phyloP scores from a whole-genome alignment of 1,140 invertebrate species.

The Camponotus floridanus region DNA sequence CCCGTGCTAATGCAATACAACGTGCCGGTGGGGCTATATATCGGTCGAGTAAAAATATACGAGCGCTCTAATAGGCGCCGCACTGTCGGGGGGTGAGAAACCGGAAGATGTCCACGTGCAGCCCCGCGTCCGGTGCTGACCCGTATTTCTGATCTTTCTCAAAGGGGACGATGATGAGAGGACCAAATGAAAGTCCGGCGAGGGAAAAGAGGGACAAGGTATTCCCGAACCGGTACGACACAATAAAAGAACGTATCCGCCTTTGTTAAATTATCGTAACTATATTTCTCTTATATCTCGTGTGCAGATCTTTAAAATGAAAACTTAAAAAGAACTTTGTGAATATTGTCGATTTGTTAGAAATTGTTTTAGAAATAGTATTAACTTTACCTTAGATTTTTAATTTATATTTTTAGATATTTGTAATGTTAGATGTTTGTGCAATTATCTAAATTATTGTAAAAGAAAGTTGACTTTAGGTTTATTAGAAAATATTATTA shows the following conservation, averaged over 20 bases:
- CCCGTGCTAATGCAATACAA: slow-evolving; percentile 38
- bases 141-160: slow-evolving; percentile 19
- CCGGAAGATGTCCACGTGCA: slow-evolving; percentile 34
- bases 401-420: background rate
- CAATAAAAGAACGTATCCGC: slow-evolving; percentile 72
- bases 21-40: slow-evolving; percentile 59
- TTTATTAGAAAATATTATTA: too few species aligned
- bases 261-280: slow-evolving; percentile 76
- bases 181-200: slow-evolving; percentile 42
- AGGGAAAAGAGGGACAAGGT: slow-evolving; percentile 47
- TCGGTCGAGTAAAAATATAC: slow-evolving; percentile 56
- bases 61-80: slow-evolving; percentile 68
- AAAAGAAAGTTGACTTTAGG: too few species aligned
- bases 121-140: slow-evolving; percentile 8
- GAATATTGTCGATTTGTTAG: background rate
- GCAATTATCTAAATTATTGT: background rate
- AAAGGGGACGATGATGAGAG: slow-evolving; percentile 52
- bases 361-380: background rate
- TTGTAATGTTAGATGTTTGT: background rate
- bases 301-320: slow-evolving; percentile 46
- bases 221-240: background rate
- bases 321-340: background rate
- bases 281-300: slow-evolving; percentile 76
- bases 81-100: slow-evolving; percentile 47
- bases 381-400: background rate